Base-by-base conservation (phyloP, 1,140 invertebrate species). In the Penaeus vannamei region DNA sequence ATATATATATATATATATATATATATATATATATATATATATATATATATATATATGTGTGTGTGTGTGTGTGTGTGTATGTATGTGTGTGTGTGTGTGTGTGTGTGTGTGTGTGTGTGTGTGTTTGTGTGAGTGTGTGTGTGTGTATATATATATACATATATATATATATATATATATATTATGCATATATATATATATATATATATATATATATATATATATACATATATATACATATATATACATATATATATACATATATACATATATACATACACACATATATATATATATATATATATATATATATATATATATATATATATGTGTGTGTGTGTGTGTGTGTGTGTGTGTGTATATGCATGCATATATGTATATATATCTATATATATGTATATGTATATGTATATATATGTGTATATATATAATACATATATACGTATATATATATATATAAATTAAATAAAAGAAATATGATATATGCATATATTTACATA, bases 381-480 rank as follows among this genome's bases (percentile, higher is more conserved):
- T 46, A 46, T 5, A 46, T 46, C 3, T 46, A 46, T 46, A 46
- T 46, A 46, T 46, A 46, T 46, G 10, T 46, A 46, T 46, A 46
- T 46, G 10, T 46, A 46, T 46, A 46, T 46, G 10, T 46, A 46
- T 46, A 46, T 46, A 46, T 46, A 46, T 46, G 10, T 46, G 10
- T 46, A 46, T 46, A 46, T 46, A 46, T 46, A 46, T 46, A 46
- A n/a, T n/a, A n/a, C n/a, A n/a, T n/a, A n/a, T n/a, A n/a, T n/a
- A n/a, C 62, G 32, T 82, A 60, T 82, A 60, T 82, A 60, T 82
- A 60, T 82, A 82, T 82, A 60, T 82, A 60, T 82, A 60, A 60
- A 82, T 61, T 61, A 61, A 82, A 61, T 29, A 61, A 82, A 61
- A 82, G 59, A 62, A 61, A 62, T 82, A 59, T 82, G 20, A 62